Evolutionary conservation across 2,113 vertebrate genomes (phyloP), one percentile per base, ranked within the genome.

Genomic region (Procavia capensis): DNA sequence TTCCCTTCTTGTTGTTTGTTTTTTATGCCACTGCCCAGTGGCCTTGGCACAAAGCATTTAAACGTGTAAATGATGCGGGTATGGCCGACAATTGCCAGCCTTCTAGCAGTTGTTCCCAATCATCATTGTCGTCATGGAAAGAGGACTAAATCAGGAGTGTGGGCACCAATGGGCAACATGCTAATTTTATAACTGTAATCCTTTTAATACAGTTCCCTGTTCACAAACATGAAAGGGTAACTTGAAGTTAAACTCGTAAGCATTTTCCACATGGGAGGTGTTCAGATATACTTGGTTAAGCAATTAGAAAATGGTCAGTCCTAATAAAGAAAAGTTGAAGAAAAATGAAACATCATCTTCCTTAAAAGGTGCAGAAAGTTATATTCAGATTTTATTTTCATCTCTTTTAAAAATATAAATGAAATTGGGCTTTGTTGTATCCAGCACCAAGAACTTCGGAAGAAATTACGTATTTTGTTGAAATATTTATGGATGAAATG

Each of bases 121-220:
- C 79, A 27, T 75, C 85, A 74, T 25, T n/a, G 88, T 74, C 34
- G 1, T 95, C 93, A 95, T 9, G 93, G 96, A 89, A 95, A 92
- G 66, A 85, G 41, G 72, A 90, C 94, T 95, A 95, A 95, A 85
- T 68, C 45, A 47, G 74, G 85, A 50, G 41, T 41, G 47, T 7
- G 4, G 59, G 45, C 92, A 84, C 68, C 36, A 27, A 10, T 16
- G 81, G 31, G 47, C 85, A 75, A 66, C 36, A 74, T 70, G 79
- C 95, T 93, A 76, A 94, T 79, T 90, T 78, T 91, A 59, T 84
- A 66, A 88, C 9, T 20, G 5, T 39, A 68, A 94, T 83, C 47
- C 83, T 83, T 90, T 75, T 43, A 22, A 34, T 27, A 78, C 24
- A 31, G 54, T 82, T 93, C 57, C 54, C 50, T 36, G 50, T 81